These are phyloP conservation scores for Eurystomus glaucurus DNA, from an alignment of 2,797 vertebrate genomes.

Conservation along the genomic window DNA sequence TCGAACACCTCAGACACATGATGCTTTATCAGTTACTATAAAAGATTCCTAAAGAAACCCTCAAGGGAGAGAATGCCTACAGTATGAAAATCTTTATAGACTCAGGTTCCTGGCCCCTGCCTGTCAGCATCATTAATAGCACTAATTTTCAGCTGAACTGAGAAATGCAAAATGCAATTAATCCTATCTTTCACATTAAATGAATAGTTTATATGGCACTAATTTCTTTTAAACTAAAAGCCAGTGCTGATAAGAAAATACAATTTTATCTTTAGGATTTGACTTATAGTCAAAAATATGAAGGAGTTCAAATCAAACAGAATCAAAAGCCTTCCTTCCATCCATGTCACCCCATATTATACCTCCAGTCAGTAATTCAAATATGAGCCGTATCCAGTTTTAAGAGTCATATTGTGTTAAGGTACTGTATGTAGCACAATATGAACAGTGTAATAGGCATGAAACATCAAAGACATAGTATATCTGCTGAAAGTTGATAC, in stretches of 20 bases:
- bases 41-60: background rate
- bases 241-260: background rate
- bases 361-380: background rate
- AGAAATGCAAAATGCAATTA: constrained; percentile 32
- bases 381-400: constrained; percentile 7
- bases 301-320: background rate
- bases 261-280: background rate
- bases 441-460: background rate
- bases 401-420: background rate
- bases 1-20: background rate
- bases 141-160: background rate
- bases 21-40: background rate
- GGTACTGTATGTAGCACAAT: background rate
- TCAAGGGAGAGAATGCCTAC: background rate
- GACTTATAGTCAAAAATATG: background rate
- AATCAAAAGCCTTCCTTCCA: constrained; percentile 39
- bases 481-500: background rate
- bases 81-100: constrained; percentile 10
- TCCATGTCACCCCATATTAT: background rate
- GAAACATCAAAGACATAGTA: background rate
- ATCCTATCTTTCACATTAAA: background rate
- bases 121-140: background rate
- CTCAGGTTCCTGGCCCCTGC: background rate
- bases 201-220: background rate
- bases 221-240: background rate